A percentile compares a stretch with the other conserved stretches of the same genome.
These are phyloP conservation scores for Tholera decimalis DNA, from an alignment of 2,888 invertebrate genomes.

Conservation along the genomic window DNA sequence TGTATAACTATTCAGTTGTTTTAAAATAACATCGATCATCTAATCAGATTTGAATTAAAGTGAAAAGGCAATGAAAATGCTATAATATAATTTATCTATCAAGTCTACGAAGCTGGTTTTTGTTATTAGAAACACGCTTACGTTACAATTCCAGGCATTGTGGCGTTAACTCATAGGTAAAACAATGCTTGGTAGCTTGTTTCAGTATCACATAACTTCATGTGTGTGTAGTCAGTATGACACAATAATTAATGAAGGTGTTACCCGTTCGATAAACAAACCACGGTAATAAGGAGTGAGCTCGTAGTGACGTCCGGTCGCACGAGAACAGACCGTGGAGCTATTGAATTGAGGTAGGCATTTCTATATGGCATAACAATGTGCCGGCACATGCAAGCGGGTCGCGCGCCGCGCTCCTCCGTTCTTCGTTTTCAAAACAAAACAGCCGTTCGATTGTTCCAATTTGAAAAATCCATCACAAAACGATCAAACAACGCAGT, in stretches of 20 bases:
- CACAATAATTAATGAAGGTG: conserved; percentile 56
- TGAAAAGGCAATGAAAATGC: not conserved
- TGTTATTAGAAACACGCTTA: not conserved
- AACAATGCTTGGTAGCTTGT: not conserved
- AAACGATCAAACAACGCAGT: conserved; percentile 85
- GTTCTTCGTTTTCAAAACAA: conserved; percentile 88
- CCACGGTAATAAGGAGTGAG: conserved; percentile 71
- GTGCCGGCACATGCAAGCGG: conserved; percentile 77
- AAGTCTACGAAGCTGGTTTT: not conserved
- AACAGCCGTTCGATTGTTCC: conserved; percentile 84
- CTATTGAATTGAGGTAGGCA: conserved; percentile 78
- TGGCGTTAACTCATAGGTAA: not conserved
- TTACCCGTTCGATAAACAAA: conserved; percentile 61
- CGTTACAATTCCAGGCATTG: conserved; percentile 5
- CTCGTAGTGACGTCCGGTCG: conserved; percentile 75
- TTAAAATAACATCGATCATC: not conserved
- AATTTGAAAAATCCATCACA: conserved; percentile 86
- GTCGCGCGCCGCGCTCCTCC: conserved; percentile 74
- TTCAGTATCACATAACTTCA: conserved; percentile 4
- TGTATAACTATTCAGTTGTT: conserved; percentile 2
- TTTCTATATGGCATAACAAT: conserved; percentile 82
- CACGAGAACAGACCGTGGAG: conserved; percentile 77
- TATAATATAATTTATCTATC: too few relatives aligned
- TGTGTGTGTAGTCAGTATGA: conserved; percentile 37
- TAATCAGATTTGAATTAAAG: not conserved